Evolutionary conservation across 2,797 vertebrate genomes (phyloP), one percentile per base, ranked within the genome.

Genomic region (Cuculus canorus): DNA sequence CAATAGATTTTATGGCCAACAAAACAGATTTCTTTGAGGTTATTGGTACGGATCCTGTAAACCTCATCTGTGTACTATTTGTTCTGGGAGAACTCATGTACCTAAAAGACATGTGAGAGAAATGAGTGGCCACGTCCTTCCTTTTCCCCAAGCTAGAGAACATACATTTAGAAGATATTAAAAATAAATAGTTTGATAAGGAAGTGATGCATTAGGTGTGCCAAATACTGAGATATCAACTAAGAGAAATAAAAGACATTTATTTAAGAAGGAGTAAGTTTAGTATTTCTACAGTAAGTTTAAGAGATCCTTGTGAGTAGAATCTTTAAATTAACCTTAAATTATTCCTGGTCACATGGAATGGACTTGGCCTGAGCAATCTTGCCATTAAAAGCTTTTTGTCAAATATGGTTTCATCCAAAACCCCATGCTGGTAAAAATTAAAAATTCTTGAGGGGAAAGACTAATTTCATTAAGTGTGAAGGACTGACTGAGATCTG

Each of bases 131-230:
- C 12, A 57, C 21, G 12, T 66, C 15, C 19, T 80, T 94, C 82
- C 32, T 73, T 88, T 15, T 77, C 11, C 13, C 17, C 4, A 73
- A 4, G 11, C 7, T 35, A 56, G 39, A 56, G 17, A 68, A 78
- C 3, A 18, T 59, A 57, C 0, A 7, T 7, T 1, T 28, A 56
- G 27, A 68, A 39, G 22, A 48, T 14, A 52, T 1, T 3, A 66
- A 63, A 90, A 92, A 65, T 25, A 60, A 71, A 60, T 12, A 8
- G 3, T 52, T 53, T 41, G 64, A 32, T 70, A 90, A 86, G 5
- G 3, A 82, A 82, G 2, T n/a, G 8, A 57, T 33, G 9, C 16
- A 17, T 43, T 25, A 41, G 1, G 48, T 80, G 2, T 64, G 7
- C 25, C 78, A 12, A 4, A 4, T 69, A 28, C 5, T 33, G 65